A percentile compares a stretch with the other conserved stretches of the same genome.
Conservation (phyloP, 2,888 invertebrate species). For the Gryllus longicercus region DNA sequence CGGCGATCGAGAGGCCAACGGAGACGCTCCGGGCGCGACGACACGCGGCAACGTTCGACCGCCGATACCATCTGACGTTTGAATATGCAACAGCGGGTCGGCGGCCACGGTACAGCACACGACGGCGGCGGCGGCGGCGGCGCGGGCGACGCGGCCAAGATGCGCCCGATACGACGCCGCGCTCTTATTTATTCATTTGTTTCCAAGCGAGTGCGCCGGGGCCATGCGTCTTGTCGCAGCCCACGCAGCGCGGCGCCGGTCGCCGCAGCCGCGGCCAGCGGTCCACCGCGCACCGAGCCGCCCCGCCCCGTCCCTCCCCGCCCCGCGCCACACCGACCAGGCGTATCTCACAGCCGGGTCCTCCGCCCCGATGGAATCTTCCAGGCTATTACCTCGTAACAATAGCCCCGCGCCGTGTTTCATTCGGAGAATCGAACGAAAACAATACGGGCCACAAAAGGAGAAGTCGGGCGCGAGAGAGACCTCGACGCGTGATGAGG, state of each 20-base stretch:
- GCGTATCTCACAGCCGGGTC: neutral
- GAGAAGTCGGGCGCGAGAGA: neutral
- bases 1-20: neutral
- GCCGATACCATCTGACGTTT: constrained; percentile 3
- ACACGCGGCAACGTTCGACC: neutral
- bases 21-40: neutral
- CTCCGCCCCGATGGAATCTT: constrained; percentile 1
- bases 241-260: neutral
- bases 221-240: constrained; percentile 17
- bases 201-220: neutral
- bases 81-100: constrained; percentile 6
- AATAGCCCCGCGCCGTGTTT: constrained; percentile 17
- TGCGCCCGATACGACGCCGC: neutral
- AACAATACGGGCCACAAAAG: constrained; percentile 10
- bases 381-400: constrained; percentile 17
- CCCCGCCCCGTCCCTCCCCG: neutral
- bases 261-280: neutral
- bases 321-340: neutral
- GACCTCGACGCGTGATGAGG: neutral
- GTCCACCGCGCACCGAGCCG: neutral
- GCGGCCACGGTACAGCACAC: neutral
- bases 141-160: neutral
- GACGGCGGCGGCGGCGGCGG: neutral
- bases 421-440: constrained; percentile 17
- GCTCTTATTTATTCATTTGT: constrained; percentile 17